Percentiles rank a stretch among this genome's conserved stretches.
Evolutionary conservation across 2,797 vertebrate genomes (phyloP).

Genomic region (Parotocinclus haroldoi): DNA sequence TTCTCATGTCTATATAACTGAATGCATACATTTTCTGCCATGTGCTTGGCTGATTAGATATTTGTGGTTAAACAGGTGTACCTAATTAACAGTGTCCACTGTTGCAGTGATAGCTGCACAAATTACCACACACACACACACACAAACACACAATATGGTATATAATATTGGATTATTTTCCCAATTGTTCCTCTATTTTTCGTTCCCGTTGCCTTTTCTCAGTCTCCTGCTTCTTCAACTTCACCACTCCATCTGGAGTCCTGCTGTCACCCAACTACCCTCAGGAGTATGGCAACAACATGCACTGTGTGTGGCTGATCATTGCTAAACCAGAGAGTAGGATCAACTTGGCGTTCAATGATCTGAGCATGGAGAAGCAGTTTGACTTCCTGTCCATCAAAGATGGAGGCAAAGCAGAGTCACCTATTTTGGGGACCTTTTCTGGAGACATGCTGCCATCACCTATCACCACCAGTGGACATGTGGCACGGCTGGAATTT

Average conservation of each 20-base stretch:
- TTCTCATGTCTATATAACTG: no score
- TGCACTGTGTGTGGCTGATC: slow-evolving; percentile 98
- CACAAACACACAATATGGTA: no score
- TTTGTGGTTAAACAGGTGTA: no score
- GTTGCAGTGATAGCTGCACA: no score
- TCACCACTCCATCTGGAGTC: slow-evolving; percentile 90
- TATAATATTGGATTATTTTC: no score
- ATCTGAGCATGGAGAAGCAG: slow-evolving; percentile 97
- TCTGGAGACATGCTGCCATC: slow-evolving; percentile 89
- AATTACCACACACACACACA: no score
- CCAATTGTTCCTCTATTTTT: no score
- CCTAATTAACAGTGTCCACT: no score
- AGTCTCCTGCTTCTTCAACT: slow-evolving; percentile 99
- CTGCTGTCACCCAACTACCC: slow-evolving; percentile 97
- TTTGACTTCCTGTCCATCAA: slow-evolving; percentile 97
- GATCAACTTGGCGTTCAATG: slow-evolving; percentile 96
- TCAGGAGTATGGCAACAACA: slow-evolving; percentile 95
- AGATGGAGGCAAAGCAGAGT: slow-evolving; percentile 90
- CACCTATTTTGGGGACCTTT: slow-evolving; percentile 92
- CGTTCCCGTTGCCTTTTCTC: slow-evolving; percentile 28
- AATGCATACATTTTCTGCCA: no score
- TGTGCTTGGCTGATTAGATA: no score
- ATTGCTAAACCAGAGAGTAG: slow-evolving; percentile 91
- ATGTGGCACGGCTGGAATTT: slow-evolving; percentile 92
- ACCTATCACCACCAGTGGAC: slow-evolving; percentile 92